phyloP scores from a whole-genome alignment of 92 coral and sea anemone species.

The Phenganax stokvisi region DNA sequence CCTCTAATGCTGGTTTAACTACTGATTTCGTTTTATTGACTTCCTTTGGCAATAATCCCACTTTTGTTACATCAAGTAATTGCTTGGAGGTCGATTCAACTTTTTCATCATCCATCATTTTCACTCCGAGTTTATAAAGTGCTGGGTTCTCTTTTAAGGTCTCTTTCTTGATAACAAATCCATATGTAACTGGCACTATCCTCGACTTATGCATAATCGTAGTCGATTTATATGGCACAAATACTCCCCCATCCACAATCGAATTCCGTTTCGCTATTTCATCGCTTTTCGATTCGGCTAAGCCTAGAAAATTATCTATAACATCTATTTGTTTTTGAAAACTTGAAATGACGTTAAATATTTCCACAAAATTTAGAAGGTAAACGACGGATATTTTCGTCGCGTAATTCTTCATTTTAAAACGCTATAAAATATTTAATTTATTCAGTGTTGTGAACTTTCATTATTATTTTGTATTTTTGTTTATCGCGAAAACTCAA shows the following conservation, averaged over 20 bases:
- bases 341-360: neutral
- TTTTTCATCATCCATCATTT: constrained; percentile 29
- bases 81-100: neutral
- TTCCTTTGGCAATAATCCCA: neutral
- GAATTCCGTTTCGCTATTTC: constrained; percentile 12
- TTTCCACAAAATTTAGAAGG: neutral
- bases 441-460: too few relatives aligned
- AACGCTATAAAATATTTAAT: neutral
- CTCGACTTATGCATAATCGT: constrained; percentile 29
- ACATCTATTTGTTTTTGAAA: neutral
- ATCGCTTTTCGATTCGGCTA: neutral
- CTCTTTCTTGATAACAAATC: constrained; percentile 32
- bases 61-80: neutral
- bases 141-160: constrained; percentile 23
- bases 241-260: constrained; percentile 35
- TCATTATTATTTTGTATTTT: too few relatives aligned
- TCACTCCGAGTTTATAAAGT: constrained; percentile 28
- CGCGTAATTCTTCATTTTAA: neutral
- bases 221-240: constrained; percentile 34
- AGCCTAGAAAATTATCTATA: constrained; percentile 20
- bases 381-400: neutral
- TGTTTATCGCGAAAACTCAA: too few relatives aligned
- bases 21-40: neutral
- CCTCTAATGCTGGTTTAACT: neutral
- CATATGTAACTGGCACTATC: constrained; percentile 31